phyloP scores from a whole-genome alignment of 2,797 vertebrate species.

The Erithacus rubecula region DNA sequence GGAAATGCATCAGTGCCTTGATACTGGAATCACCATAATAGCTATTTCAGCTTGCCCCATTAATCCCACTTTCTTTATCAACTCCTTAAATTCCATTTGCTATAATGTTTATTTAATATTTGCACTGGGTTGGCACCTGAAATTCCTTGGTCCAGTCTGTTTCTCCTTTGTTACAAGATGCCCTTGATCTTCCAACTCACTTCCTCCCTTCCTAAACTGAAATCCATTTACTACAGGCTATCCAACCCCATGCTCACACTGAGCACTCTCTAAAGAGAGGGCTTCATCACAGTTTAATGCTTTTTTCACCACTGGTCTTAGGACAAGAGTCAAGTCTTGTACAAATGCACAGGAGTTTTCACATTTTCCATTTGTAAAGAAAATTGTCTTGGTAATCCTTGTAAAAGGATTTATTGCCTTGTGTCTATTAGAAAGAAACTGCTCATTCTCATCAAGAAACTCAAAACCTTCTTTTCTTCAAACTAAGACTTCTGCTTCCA shows the following conservation, averaged over 20 bases:
- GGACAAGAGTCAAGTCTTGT: no score
- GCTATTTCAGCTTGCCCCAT: not conserved
- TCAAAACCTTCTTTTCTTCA: not conserved
- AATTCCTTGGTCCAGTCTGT: not conserved
- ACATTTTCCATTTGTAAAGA: not conserved
- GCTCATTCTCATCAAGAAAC: not conserved
- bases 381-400: no score
- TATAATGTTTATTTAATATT: not conserved
- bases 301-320: not conserved
- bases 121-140: not conserved
- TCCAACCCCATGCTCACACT: not conserved
- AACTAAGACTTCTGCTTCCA: not conserved
- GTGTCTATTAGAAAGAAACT: not conserved
- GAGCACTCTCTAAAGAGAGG: not conserved
- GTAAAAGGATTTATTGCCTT: not conserved
- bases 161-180: not conserved
- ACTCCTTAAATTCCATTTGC: not conserved
- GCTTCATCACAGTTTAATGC: not conserved
- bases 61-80: not conserved
- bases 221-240: not conserved
- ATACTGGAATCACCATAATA: not conserved
- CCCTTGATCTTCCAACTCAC: not conserved
- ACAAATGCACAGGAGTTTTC: not conserved
- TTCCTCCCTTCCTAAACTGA: not conserved
- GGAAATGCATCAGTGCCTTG: not conserved